phyloP scores from a whole-genome alignment of 2,797 vertebrate species.

The Percopsis omiscomaycus region DNA sequence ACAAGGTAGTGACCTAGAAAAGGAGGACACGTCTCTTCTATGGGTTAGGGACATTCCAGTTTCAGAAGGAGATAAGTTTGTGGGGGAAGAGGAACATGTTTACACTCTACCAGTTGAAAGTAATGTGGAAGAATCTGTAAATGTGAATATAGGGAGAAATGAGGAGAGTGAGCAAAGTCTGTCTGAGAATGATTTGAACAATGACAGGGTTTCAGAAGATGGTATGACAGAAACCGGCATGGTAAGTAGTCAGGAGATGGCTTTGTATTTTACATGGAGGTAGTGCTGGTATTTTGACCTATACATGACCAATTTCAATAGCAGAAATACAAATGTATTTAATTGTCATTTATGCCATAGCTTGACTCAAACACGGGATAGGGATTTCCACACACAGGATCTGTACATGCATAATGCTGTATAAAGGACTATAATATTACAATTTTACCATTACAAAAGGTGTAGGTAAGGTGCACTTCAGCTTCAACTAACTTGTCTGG shows the following conservation, averaged over 20 bases:
- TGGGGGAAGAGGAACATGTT: background rate
- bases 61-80: background rate
- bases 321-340: conserved; percentile 26
- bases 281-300: conserved; percentile 24
- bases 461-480: background rate
- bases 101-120: background rate
- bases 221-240: background rate
- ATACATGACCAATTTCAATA: background rate
- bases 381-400: background rate
- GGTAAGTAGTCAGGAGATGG: conserved; percentile 29
- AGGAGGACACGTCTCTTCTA: background rate
- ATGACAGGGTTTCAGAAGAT: conserved; percentile 1
- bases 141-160: background rate
- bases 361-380: background rate
- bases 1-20: conserved; percentile 1
- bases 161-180: background rate
- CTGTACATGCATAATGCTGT: background rate
- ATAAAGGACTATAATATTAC: background rate
- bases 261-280: conserved; percentile 70
- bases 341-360: background rate
- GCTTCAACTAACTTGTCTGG: background rate
- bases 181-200: conserved; percentile 23
- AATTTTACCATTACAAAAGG: background rate
- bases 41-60: conserved; percentile 2
- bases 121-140: conserved; percentile 5